Evolutionary conservation across 2,113 vertebrate species (phyloP).

Genomic region (Mobula hypostoma): DNA sequence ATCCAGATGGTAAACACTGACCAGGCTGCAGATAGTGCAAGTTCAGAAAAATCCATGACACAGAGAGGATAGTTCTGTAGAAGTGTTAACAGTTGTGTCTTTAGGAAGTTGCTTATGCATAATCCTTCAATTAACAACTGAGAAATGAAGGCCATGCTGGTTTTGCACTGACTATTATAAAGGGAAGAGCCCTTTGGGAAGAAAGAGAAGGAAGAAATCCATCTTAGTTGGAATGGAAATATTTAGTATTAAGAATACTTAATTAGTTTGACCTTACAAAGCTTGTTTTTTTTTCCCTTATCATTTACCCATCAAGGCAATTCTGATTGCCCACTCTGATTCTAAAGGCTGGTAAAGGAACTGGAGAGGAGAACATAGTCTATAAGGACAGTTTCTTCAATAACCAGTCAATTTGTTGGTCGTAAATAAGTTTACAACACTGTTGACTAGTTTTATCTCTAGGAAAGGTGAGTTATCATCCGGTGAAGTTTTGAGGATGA

Average conservation of each 20-base stretch:
- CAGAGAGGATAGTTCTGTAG: background rate
- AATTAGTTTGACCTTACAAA: background rate
- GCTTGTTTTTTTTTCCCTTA: background rate
- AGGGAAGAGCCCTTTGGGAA: background rate
- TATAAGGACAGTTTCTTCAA: background rate
- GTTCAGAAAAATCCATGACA: background rate
- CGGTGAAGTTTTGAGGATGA: background rate
- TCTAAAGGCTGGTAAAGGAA: background rate
- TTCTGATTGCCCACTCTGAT: background rate
- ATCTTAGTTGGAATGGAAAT: background rate
- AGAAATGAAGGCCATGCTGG: background rate
- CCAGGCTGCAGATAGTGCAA: background rate
- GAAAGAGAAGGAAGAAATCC: background rate
- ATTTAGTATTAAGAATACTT: background rate
- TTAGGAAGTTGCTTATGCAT: background rate
- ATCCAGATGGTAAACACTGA: background rate
- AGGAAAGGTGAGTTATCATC: background rate
- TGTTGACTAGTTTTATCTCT: background rate
- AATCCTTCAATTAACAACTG: background rate
- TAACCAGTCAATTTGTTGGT: background rate
- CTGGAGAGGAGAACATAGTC: background rate
- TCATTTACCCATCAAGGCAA: background rate
- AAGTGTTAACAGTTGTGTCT: background rate
- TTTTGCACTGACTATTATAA: background rate
- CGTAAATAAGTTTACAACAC: background rate